Conservation (phyloP, 2,797 vertebrate species). For the Numenius phaeopus region DNA sequence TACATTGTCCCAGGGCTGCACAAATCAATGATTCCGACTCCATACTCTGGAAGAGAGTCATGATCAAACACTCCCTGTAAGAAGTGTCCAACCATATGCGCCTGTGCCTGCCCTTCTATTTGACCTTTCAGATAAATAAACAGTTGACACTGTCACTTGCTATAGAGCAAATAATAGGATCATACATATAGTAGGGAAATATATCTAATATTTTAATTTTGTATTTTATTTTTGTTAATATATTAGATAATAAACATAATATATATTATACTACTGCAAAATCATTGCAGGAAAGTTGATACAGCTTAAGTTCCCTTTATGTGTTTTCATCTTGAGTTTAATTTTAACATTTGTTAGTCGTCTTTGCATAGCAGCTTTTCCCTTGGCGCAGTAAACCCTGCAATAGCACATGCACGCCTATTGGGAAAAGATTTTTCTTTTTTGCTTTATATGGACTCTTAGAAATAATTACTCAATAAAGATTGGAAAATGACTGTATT, state of each 20-base stretch:
- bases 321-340: background rate
- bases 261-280: background rate
- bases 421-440: background rate
- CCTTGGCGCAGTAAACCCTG: background rate
- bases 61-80: background rate
- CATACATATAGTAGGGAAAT: background rate
- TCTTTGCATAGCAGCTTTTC: background rate
- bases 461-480: background rate
- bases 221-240: background rate
- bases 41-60: fast-evolving
- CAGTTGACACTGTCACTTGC: background rate
- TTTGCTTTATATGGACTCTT: background rate
- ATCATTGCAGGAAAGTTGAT: background rate
- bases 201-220: background rate
- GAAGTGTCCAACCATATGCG: background rate
- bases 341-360: background rate
- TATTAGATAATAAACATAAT: background rate
- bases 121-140: background rate
- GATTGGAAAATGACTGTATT: background rate
- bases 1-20: background rate
- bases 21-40: background rate
- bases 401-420: background rate
- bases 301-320: background rate
- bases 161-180: background rate
- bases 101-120: background rate